Base-by-base conservation (phyloP, 1,140 invertebrate species). In the Bursaphelenchus mucronatus region DNA sequence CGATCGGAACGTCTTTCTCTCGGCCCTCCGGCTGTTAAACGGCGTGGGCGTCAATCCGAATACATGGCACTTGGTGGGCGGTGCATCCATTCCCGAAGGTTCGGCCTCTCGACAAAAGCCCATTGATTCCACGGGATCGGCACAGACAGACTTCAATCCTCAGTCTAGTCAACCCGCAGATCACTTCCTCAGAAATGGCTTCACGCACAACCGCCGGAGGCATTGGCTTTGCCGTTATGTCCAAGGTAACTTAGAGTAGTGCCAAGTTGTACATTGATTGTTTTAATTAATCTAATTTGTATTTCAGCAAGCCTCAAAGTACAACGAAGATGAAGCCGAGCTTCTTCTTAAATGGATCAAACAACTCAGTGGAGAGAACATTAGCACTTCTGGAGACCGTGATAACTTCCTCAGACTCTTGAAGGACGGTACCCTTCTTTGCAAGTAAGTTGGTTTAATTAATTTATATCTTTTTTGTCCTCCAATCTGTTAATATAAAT, bases 281-380 rank as follows among this genome's bases (percentile, higher is more conserved):
- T 11, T 13, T 54, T 13, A 21, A 19, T 54, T 54, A 11, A 54
- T 11, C 11, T 3, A n/a, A n/a, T 13, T 7, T 54, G 1, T 54
- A 30, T 70, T 70, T 54, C 41, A 71, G 75, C 71, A 74, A 66
- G 69, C 69, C 8, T 76, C 67, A 81, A 96, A 96, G 85, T 96
- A 94, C 85, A 94, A 89, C 81, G 90, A 92, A 82, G 89, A 92
- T 77, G 86, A 93, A 67, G 92, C 91, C 0, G 86, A 88, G 71
- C 90, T 94, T 85, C 88, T 88, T 73, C 83, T 95, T 75, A 88
- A 91, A 85, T 95, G 92, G 92, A 90, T 96, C 70, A 74, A 74
- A 21, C 62, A 76, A 40, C 41, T 76, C 10, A 73, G 68, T 15
- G 63, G 63, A 15, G 71, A 74, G 51, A 67, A 69, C 58, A 62